Conservation (phyloP, 2,888 invertebrate genomes). For the Drosophila pullipes region DNA sequence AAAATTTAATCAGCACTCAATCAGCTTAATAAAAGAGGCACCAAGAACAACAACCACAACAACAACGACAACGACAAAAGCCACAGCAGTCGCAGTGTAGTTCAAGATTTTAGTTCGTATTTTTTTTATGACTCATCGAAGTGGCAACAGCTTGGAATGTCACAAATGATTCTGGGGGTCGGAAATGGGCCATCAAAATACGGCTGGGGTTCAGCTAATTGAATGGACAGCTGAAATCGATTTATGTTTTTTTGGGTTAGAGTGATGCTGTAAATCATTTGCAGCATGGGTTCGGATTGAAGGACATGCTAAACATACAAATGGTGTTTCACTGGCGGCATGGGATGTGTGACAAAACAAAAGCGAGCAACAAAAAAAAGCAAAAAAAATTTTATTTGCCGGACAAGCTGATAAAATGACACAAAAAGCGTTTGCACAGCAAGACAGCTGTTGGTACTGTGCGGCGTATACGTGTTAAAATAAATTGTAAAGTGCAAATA, state of each 20-base stretch:
- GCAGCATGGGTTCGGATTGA: conserved; percentile 61
- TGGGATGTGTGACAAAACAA: conserved; percentile 18
- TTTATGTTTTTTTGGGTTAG: conserved; percentile 38
- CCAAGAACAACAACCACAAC: too few relatives aligned
- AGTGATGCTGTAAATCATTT: conserved; percentile 66
- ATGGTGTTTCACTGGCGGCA: conserved; percentile 8
- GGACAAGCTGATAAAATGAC: conserved; percentile 69
- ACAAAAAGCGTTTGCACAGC: conserved; percentile 58
- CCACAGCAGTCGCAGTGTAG: conserved; percentile 21
- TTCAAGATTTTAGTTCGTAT: conserved; percentile 30
- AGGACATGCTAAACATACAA: conserved; percentile 67
- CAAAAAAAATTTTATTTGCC: conserved; percentile 26
- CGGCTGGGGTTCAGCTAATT: conserved; percentile 62
- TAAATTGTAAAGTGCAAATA: conserved; percentile 75
- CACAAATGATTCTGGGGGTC: conserved; percentile 41
- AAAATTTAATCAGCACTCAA: conserved; percentile 62
- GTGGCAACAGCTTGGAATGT: conserved; percentile 55
- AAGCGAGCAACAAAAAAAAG: not conserved
- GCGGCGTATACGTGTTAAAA: conserved; percentile 67
- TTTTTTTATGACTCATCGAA: conserved; percentile 42
- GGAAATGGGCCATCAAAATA: conserved; percentile 47
- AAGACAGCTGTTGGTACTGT: conserved; percentile 60
- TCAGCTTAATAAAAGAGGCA: conserved; percentile 46
- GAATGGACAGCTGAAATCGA: conserved; percentile 60
- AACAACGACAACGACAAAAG: conserved; percentile 18